Percentiles rank a stretch among this genome's conserved stretches.
These are phyloP conservation scores for Stegophylla sp. DNA, from an alignment of 2,888 invertebrate species.

Conservation along the genomic window DNA sequence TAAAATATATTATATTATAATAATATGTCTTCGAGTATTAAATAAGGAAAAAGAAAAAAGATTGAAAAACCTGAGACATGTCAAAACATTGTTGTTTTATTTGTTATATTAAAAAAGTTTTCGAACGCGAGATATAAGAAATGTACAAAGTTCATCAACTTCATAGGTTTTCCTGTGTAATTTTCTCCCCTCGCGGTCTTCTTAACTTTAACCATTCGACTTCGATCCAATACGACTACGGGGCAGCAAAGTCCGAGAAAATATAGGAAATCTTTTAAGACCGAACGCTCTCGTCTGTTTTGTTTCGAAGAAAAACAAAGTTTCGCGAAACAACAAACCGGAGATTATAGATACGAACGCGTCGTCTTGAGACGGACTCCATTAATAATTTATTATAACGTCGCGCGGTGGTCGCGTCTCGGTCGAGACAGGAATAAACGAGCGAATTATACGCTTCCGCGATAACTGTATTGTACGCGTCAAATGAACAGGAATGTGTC, in stretches of 20 bases:
- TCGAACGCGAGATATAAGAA: slow-evolving; percentile 16
- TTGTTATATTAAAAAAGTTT: slow-evolving; percentile 53
- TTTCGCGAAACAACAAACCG: background rate
- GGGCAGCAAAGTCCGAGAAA: background rate
- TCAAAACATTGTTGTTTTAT: slow-evolving; percentile 11
- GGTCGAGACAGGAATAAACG: too few relatives aligned
- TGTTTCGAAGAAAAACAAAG: slow-evolving; percentile 2
- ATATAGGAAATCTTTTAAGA: background rate
- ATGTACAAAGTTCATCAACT: slow-evolving; percentile 36
- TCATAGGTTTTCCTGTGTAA: slow-evolving; percentile 22
- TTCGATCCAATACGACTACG: background rate
- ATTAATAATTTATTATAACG: background rate
- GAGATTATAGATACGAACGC: background rate
- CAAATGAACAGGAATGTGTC: too few relatives aligned
- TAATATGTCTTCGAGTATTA: slow-evolving; percentile 2
- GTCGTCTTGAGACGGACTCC: background rate
- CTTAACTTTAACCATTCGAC: slow-evolving; percentile 14
- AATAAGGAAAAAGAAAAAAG: background rate
- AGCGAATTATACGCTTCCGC: too few relatives aligned
- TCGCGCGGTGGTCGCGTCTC: background rate
- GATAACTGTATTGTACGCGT: too few relatives aligned
- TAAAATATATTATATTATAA: background rate
- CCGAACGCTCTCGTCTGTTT: background rate
- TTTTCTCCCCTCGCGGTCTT: background rate
- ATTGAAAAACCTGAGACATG: background rate